A percentile compares a stretch with the other conserved stretches of the same genome.
Conservation (phyloP, 2,888 invertebrate species). For the Esperia sulphurella region DNA sequence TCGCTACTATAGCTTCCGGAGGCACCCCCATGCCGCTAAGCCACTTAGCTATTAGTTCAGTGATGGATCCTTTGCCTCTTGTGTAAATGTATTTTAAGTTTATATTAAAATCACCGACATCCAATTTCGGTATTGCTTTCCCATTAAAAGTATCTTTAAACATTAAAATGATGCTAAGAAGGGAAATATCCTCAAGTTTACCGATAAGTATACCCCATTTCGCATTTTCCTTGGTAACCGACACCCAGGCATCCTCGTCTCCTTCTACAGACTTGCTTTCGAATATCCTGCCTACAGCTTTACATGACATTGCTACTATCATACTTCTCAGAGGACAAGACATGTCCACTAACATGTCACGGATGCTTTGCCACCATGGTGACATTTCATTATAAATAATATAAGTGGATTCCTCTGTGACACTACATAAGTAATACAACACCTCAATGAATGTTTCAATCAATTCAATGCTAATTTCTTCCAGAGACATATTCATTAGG, state of each 20-base stretch:
- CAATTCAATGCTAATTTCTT: conserved; percentile 72
- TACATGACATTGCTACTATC: conserved; percentile 90
- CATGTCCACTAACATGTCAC: conserved; percentile 85
- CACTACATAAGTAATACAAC: conserved; percentile 82
- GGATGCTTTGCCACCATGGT: conserved; percentile 89
- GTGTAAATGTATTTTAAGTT: conserved; percentile 83
- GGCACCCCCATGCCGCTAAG: conserved; percentile 85
- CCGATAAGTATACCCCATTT: conserved; percentile 92
- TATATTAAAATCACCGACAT: conserved; percentile 77
- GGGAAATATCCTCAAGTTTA: conserved; percentile 92
- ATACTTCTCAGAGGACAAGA: conserved; percentile 87
- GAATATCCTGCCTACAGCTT: conserved; percentile 82
- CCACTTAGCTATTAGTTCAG: conserved; percentile 94
- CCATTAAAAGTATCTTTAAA: conserved; percentile 64
- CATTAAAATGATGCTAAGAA: conserved; percentile 85
- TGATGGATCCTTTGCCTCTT: conserved; percentile 89
- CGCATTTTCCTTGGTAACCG: conserved; percentile 90
- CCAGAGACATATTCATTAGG: conserved; percentile 83
- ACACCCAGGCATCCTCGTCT: conserved; percentile 87
- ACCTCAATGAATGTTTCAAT: conserved; percentile 84
- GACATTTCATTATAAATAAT: conserved; percentile 85
- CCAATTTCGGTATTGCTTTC: conserved; percentile 72
- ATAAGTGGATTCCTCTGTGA: conserved; percentile 79
- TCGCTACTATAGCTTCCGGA: conserved; percentile 80
- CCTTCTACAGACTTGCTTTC: conserved; percentile 61